A percentile compares a stretch with the other conserved stretches of the same genome.
phyloP scores from a whole-genome alignment of 2,888 invertebrate genomes.

The Ophonus ardosiacus region DNA sequence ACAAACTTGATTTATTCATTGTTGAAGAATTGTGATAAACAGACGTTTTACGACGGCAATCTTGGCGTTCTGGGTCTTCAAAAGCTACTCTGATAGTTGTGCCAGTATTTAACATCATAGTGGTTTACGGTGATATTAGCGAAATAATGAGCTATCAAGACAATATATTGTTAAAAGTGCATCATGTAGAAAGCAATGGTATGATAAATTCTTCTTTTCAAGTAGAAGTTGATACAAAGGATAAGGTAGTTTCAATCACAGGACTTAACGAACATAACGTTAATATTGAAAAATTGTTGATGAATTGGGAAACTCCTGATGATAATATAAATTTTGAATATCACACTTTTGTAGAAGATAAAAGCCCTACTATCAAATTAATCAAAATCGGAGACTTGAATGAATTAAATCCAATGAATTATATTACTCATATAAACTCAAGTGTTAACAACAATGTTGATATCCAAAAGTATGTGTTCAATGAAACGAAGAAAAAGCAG shows the following conservation, averaged over 20 bases:
- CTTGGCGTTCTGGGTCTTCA: slow-evolving; percentile 30
- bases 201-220: slow-evolving; percentile 68
- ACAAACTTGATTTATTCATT: slow-evolving; percentile 48
- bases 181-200: slow-evolving; percentile 70
- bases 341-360: slow-evolving; percentile 67
- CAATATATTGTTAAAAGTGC: slow-evolving; percentile 71
- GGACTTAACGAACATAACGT: slow-evolving; percentile 68
- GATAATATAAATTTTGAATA: slow-evolving; percentile 69
- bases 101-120: slow-evolving; percentile 64
- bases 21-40: slow-evolving; percentile 48
- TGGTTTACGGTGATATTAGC: slow-evolving; percentile 68
- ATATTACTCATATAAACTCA: slow-evolving; percentile 67
- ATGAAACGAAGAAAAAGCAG: slow-evolving; percentile 50
- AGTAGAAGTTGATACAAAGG: slow-evolving; percentile 71
- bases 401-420: slow-evolving; percentile 69
- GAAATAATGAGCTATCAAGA: slow-evolving; percentile 70
- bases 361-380: slow-evolving; percentile 69
- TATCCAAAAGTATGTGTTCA: slow-evolving; percentile 65
- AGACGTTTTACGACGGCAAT: slow-evolving; percentile 24
- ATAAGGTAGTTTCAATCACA: slow-evolving; percentile 70
- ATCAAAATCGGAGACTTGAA: slow-evolving; percentile 70
- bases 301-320: slow-evolving; percentile 64
- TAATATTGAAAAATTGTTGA: slow-evolving; percentile 65
- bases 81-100: slow-evolving; percentile 58
- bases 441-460: slow-evolving; percentile 65